Conservation (phyloP, 2,113 vertebrate genomes). For the Oxygymnocypris stewartii region DNA sequence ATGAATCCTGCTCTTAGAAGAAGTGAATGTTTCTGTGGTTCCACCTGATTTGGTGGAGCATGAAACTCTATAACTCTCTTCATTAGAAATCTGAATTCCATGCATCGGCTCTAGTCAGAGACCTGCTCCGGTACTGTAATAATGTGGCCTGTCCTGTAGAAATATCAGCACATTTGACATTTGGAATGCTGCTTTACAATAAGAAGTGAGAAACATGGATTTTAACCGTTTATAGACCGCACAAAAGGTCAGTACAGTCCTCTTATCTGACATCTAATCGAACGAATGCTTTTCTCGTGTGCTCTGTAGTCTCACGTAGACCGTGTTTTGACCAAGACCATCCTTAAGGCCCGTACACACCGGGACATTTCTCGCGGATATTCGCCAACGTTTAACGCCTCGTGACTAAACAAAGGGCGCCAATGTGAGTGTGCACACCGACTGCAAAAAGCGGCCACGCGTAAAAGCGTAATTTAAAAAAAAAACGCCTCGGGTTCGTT, state of each 20-base stretch:
- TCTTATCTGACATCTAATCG: neutral
- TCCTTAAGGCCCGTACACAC: too few species aligned
- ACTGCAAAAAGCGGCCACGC: too few species aligned
- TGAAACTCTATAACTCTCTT: neutral
- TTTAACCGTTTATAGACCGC: neutral
- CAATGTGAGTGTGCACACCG: too few species aligned
- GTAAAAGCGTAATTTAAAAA: too few species aligned
- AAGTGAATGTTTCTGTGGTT: neutral
- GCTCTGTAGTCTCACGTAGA: neutral
- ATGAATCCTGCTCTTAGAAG: neutral
- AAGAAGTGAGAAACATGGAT: neutral
- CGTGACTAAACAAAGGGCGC: too few species aligned
- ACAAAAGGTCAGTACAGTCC: neutral
- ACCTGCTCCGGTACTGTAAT: neutral
- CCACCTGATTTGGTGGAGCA: neutral
- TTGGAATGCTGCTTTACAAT: neutral
- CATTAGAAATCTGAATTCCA: neutral
- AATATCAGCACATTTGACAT: conserved; percentile 8
- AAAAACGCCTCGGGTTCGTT: too few species aligned
- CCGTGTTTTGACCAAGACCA: neutral
- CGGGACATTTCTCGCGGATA: too few species aligned
- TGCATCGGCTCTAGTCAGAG: neutral
- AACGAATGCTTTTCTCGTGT: neutral
- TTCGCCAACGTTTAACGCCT: too few species aligned
- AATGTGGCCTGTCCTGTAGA: conserved; percentile 16